A percentile compares a stretch with the other conserved stretches of the same genome.
phyloP scores from a whole-genome alignment of 2,888 invertebrate species.

The Taenaris catops region DNA sequence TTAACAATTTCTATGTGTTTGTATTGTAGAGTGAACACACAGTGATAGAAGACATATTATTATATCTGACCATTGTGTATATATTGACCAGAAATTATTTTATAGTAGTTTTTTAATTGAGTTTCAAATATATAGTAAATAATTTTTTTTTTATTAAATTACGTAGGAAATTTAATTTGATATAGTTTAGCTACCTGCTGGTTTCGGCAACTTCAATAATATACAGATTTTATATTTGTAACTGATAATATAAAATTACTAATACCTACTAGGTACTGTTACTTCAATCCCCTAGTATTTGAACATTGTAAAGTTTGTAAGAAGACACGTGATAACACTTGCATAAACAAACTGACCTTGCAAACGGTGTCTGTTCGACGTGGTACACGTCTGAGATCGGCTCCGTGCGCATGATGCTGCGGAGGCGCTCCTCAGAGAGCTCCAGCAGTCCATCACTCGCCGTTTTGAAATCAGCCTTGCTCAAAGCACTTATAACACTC shows the following conservation, averaged over 20 bases:
- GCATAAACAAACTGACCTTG: conserved; percentile 81
- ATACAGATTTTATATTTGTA: too few species aligned
- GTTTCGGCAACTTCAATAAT: too few species aligned
- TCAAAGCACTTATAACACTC: conserved; percentile 76
- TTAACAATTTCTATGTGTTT: conserved; percentile 13
- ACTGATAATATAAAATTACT: too few species aligned
- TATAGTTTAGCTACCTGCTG: too few species aligned
- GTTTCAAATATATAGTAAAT: not conserved
- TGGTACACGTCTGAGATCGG: conserved; percentile 88
- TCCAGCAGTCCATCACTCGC: conserved; percentile 86
- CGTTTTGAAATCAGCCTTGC: conserved; percentile 78
- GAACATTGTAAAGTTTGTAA: too few species aligned
- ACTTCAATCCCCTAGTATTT: too few species aligned
- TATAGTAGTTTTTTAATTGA: not conserved
- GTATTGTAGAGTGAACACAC: conserved; percentile 12
- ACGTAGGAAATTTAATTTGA: too few species aligned
- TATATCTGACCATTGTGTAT: conserved; percentile 20
- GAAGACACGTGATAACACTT: conserved; percentile 17
- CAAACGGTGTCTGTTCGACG: conserved; percentile 91
- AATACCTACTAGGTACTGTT: too few species aligned
- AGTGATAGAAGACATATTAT: conserved; percentile 13
- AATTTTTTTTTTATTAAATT: too few species aligned
- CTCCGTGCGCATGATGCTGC: conserved; percentile 84
- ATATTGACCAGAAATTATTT: conserved; percentile 31
- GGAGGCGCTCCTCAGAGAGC: conserved; percentile 83